phyloP scores from a whole-genome alignment of 2,113 vertebrate species.

The Prunella fulvescens region DNA sequence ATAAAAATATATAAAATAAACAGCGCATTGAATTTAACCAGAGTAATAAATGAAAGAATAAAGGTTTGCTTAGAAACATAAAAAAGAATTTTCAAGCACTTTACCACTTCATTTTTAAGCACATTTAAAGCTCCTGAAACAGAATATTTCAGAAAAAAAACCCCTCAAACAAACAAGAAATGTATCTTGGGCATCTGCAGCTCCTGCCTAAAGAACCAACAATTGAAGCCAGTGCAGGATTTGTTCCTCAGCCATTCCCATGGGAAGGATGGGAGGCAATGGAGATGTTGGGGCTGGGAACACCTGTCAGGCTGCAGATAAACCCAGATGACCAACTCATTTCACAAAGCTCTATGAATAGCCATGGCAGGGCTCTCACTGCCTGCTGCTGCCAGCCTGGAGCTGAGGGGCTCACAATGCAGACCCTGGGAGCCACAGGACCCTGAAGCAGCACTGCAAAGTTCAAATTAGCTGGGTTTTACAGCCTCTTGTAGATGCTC shows the following conservation, averaged over 20 bases:
- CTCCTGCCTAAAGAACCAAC: not conserved
- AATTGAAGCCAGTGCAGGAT: fast-evolving
- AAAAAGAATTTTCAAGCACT: not conserved
- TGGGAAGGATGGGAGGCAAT: not conserved
- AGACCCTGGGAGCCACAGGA: not conserved
- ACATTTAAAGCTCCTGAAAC: not conserved
- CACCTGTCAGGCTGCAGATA: slow-evolving; percentile 34
- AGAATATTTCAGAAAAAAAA: fast-evolving
- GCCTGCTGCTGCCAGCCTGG: not conserved
- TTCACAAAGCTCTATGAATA: slow-evolving; percentile 51
- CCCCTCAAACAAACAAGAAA: not conserved
- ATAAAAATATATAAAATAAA: not conserved
- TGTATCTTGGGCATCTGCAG: not conserved
- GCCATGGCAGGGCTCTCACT: not conserved
- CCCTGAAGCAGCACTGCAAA: fast-evolving
- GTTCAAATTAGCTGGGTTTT: fast-evolving
- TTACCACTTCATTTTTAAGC: not conserved
- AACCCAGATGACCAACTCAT: not conserved
- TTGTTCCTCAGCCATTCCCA: not conserved
- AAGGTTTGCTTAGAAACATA: not conserved
- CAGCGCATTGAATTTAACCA: not conserved
- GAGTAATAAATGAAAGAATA: not conserved
- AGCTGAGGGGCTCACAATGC: not conserved
- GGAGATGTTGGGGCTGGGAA: not conserved
- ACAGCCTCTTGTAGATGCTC: too few species aligned